Conservation (phyloP, 64 coral and sea anemone species). For the Dendronephthya gigantea region DNA sequence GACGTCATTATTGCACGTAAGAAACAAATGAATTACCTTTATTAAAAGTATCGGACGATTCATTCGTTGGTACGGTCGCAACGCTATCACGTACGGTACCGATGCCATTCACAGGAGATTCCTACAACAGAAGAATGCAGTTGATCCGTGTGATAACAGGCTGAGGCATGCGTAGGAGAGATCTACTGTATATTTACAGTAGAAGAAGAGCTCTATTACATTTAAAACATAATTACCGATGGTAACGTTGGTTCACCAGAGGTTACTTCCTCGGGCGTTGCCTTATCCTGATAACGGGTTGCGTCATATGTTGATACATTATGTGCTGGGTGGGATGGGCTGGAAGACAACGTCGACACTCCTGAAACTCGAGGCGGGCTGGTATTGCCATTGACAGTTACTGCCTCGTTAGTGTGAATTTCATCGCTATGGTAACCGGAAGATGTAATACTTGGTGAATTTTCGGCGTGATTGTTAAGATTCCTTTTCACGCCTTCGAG, state of each 20-base stretch:
- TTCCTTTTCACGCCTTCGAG: background rate
- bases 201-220: background rate
- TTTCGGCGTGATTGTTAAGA: background rate
- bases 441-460: constrained; percentile 11
- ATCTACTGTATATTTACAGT: background rate
- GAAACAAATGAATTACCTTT: background rate
- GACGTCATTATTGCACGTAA: too few species aligned
- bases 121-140: too few species aligned
- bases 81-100: background rate
- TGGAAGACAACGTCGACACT: background rate
- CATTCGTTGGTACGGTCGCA: background rate
- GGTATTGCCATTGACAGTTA: background rate
- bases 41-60: background rate
- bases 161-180: too few species aligned
- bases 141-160: too few species aligned
- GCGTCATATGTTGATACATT: background rate
- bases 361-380: background rate
- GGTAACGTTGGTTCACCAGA: background rate
- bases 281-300: background rate
- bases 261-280: background rate
- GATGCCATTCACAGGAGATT: background rate
- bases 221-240: background rate
- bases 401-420: background rate
- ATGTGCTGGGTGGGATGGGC: background rate
- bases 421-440: constrained; percentile 19